Percentiles rank a stretch among this genome's conserved stretches.
Conservation (phyloP, 2,888 invertebrate species). For the Pheosia tremula region DNA sequence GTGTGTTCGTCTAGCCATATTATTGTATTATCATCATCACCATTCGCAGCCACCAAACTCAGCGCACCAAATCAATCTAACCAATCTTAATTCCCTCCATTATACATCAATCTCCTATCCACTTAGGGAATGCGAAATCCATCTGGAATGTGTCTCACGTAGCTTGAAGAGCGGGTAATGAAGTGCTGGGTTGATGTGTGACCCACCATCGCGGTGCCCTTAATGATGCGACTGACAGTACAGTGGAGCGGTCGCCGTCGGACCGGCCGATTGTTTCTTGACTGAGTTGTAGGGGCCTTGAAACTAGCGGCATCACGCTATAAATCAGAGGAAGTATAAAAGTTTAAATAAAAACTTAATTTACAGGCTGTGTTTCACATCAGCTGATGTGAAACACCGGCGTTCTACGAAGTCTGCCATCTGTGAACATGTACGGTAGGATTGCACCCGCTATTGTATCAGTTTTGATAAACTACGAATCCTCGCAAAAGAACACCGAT, state of each 20-base stretch:
- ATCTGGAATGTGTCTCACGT: conserved; percentile 76
- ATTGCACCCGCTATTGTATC: too few species aligned
- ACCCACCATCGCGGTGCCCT: conserved; percentile 63
- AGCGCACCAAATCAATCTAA: conserved; percentile 24
- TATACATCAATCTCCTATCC: conserved; percentile 75
- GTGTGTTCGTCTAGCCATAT: too few species aligned
- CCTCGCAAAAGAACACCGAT: too few species aligned
- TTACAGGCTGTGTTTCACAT: too few species aligned
- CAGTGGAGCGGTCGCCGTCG: conserved; percentile 68
- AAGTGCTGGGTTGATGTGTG: conserved; percentile 77
- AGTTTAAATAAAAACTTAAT: too few species aligned
- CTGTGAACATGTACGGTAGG: too few species aligned
- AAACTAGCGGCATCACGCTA: conserved; percentile 35
- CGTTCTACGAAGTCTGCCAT: too few species aligned
- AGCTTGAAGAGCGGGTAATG: conserved; percentile 68
- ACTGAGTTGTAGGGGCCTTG: conserved; percentile 53
- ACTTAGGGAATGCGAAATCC: conserved; percentile 64
- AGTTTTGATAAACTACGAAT: too few species aligned
- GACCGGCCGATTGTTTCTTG: conserved; percentile 73
- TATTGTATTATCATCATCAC: not conserved
- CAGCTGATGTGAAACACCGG: too few species aligned
- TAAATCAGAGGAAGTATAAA: too few species aligned
- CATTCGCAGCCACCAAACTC: not conserved
- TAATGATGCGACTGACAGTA: conserved; percentile 82
- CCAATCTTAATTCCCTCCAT: conserved; percentile 63